A percentile compares a stretch with the other conserved stretches of the same genome.
phyloP scores from a whole-genome alignment of 2,888 invertebrate species.

The Thymelicus sylvestris region DNA sequence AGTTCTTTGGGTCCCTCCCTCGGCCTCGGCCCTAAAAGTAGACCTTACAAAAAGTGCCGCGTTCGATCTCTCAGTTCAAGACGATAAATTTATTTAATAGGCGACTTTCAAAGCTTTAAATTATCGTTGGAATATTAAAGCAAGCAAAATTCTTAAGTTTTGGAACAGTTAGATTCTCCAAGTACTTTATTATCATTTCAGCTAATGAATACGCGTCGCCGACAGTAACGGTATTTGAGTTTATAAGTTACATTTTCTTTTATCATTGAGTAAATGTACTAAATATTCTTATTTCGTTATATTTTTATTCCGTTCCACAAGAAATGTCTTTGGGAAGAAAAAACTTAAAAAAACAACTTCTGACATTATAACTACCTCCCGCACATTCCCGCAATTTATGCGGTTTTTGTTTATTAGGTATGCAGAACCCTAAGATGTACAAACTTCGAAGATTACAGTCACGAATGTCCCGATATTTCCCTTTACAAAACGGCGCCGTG shows the following conservation, averaged over 20 bases:
- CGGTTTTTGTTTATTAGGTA: too few species aligned
- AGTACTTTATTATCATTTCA: constrained; percentile 12
- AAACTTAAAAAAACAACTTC: too few species aligned
- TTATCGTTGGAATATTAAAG: constrained; percentile 28
- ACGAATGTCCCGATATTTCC: not conserved
- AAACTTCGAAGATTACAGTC: too few species aligned
- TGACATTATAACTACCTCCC: too few species aligned
- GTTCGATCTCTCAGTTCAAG: constrained; percentile 22
- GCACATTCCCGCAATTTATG: too few species aligned
- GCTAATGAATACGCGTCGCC: constrained; percentile 16
- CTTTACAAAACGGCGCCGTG: not conserved
- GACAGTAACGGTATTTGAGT: not conserved
- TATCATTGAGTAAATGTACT: too few species aligned
- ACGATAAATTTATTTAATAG: constrained; percentile 28
- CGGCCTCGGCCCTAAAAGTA: constrained; percentile 16
- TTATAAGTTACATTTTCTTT: not conserved
- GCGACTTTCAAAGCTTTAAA: constrained; percentile 30
- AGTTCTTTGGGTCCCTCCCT: constrained; percentile 3
- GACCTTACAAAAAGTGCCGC: constrained; percentile 27
- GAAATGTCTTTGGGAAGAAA: too few species aligned
- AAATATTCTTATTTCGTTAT: too few species aligned
- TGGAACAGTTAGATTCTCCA: constrained; percentile 8
- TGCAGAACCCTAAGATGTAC: too few species aligned
- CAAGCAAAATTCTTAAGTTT: constrained; percentile 24
- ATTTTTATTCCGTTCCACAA: too few species aligned